phyloP scores from a whole-genome alignment of 2,797 vertebrate species.

The Artibeus lituratus region DNA sequence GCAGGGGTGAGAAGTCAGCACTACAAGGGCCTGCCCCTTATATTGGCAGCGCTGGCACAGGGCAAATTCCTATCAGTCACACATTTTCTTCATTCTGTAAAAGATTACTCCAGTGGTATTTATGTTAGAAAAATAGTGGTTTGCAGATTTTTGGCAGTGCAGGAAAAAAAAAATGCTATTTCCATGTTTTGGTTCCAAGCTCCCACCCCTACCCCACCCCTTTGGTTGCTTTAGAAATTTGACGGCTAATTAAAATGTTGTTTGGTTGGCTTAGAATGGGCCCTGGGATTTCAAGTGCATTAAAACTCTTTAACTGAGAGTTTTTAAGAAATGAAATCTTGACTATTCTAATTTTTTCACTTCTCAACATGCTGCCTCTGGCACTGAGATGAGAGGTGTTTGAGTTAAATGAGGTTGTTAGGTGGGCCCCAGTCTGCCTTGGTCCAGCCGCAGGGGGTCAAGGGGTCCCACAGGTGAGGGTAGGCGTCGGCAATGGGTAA shows the following conservation, averaged over 20 bases:
- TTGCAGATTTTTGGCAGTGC: not conserved
- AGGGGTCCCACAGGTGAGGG: too few relatives aligned
- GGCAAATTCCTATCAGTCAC: not conserved
- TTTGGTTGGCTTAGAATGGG: not conserved
- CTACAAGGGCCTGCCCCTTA: not conserved
- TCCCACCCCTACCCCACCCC: not conserved
- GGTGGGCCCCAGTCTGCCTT: not conserved
- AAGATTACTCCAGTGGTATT: not conserved
- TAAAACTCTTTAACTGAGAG: not conserved
- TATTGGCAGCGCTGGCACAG: accelerated
- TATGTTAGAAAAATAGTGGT: not conserved
- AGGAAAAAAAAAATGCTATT: not conserved
- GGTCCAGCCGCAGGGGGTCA: too few relatives aligned
- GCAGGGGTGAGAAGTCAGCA: not conserved
- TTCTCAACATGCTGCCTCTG: not conserved
- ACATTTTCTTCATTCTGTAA: not conserved
- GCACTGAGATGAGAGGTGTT: not conserved
- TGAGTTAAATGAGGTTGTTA: not conserved
- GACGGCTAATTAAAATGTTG: not conserved
- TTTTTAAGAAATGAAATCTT: not conserved
- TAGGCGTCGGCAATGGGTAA: too few relatives aligned
- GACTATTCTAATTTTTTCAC: not conserved
- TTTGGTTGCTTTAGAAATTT: not conserved
- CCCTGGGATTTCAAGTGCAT: not conserved
- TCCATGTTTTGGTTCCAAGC: not conserved